Evolutionary conservation across 2,113 vertebrate species (phyloP), one percentile per base, ranked within the genome.

Genomic region (Oreochromis niloticus): DNA sequence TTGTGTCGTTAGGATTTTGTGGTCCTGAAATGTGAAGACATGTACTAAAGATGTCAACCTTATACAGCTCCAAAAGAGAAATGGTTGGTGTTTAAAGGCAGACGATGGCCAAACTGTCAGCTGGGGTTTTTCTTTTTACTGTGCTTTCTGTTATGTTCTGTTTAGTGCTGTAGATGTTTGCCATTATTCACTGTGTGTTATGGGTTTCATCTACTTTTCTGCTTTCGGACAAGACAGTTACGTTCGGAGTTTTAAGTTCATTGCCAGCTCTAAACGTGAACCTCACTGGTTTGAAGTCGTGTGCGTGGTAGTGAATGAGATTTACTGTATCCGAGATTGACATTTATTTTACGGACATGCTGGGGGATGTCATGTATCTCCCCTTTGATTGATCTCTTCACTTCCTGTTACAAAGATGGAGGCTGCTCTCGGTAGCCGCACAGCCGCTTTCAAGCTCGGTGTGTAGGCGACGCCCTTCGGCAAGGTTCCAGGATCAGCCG

Each of bases 341-440:
- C 93, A 91, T 96, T 95, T 91, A 95, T 95, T 92, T 87, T 88
- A 87, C 52, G 80, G 87, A 89, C 91, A 54, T 91, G 93, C 94
- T 88, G 92, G 78, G 90, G 85, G 90, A 92, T 93, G 94, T 95
- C 95, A 94, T 92, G 94, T 91, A 81, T 88, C 86, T 91, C 80
- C 84, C 84, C 89, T 34, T 75, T 93, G 93, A 94, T 92, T 95
- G 95, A 96, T 96, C 92, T 87, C 89, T 91, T 82, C 73, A 93
- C 95, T 96, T 95, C 93, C 94, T 94, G 85, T 90, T 92, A 94
- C 93, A 93, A 94, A 95, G 94, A 95, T 90, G 89, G 92, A 93
- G 89, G 87, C 86, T 82, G 88, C 93, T 95, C 86, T 90, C 6
- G 78, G 86, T 92, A 93, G 94, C 95, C 93, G 80, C 94, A 94